Conservation (phyloP, 2,113 vertebrate species). For the Chaenogobius annularis region DNA sequence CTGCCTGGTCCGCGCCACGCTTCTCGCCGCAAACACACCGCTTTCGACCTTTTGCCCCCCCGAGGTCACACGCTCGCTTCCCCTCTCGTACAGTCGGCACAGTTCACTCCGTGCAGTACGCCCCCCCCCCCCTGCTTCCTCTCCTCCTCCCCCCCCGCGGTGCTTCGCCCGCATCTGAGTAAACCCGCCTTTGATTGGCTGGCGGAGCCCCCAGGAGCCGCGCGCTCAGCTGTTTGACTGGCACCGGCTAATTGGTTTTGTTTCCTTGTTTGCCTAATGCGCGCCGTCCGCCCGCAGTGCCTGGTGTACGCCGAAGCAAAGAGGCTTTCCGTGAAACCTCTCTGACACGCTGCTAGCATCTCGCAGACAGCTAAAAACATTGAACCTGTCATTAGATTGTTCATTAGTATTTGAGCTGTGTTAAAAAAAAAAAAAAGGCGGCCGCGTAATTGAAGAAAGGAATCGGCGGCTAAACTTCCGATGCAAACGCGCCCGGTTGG, state of each 20-base stretch:
- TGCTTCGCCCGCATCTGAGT: constrained; percentile 37
- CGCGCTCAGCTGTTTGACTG: constrained; percentile 54
- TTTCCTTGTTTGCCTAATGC: constrained; percentile 45
- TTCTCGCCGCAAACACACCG: background rate
- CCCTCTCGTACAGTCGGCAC: constrained; percentile 37
- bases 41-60: constrained; percentile 34
- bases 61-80: constrained; percentile 25
- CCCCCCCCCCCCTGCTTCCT: too few species aligned
- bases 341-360: constrained; percentile 57
- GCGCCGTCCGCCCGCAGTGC: constrained; percentile 48
- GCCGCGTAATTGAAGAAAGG: constrained; percentile 68
- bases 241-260: constrained; percentile 62
- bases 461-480: constrained; percentile 51
- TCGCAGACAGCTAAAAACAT: constrained; percentile 54
- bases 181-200: constrained; percentile 59
- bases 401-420: constrained; percentile 65
- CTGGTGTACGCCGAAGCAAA: constrained; percentile 19
- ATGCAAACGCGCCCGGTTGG: constrained; percentile 56
- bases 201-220: constrained; percentile 35
- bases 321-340: constrained; percentile 20
- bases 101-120: too few species aligned
- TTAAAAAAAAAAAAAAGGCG: too few species aligned
- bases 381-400: constrained; percentile 69
- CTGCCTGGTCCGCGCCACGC: background rate
- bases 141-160: constrained; percentile 40